Evolutionary conservation across 1,140 invertebrate species (phyloP), one percentile per base, ranked within the genome.

Genomic region (Trissolcus basalis): DNA sequence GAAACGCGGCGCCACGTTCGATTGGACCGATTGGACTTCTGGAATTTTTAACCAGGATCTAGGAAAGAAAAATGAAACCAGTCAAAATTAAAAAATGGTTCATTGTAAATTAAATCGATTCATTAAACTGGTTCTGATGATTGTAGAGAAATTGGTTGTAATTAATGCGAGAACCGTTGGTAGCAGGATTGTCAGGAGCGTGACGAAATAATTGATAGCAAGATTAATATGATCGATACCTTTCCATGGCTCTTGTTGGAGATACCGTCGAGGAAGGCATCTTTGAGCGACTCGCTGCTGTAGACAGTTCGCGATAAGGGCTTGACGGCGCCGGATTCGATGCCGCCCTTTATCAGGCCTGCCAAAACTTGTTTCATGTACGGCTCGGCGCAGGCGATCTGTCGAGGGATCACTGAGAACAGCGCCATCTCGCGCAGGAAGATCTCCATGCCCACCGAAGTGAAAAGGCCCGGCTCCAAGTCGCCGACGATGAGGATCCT

Each of bases 351-450:
- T 1, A 96, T 81, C 13, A 94, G 83, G 19, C 89, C 75, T 73
- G 87, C 81, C 11, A 91, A 74, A 36, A 64, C 58, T 51, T 53
- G 80, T 72, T 87, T 86, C 33, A 86, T 82, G 73, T 68, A 61
- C 78, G 88, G 53, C 79, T 88, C 72, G 60, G 88, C 84, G 59
- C 83, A 87, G 81, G 94, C 93, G 50, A 97, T 86, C 63, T 91
- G 91, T 86, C 96, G 96, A 79, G 97, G 90, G 81, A 96, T 91
- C 67, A 97, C 93, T 36, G 96, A 95, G 88, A 96, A 95, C 89
- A 97, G 94, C 81, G 92, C 93, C 7, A 93, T 91, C 83, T 96
- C 95, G 65, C 92, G 93, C 59, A 92, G 88, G 87, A 97, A 96
- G 60, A 94, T 89, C 51, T 93, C 88, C 91, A 91, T 93, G 86